Conservation (phyloP, 2,888 invertebrate genomes). For the Nymphalis c-album region DNA sequence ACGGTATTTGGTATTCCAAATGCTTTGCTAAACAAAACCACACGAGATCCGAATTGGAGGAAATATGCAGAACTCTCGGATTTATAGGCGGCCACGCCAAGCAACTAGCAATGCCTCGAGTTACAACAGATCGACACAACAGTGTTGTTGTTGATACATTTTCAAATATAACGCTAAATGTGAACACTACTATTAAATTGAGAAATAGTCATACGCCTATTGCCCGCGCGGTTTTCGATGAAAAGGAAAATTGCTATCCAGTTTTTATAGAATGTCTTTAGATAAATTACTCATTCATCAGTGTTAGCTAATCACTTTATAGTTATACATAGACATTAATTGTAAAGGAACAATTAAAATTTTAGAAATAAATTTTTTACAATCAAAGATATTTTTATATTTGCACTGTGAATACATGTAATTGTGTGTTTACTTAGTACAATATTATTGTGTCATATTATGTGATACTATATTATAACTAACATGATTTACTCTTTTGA, state of each 20-base stretch:
- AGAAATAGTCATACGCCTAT: slow-evolving; percentile 65
- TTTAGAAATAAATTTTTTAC: too few relatives aligned
- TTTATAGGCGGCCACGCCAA: slow-evolving; percentile 80
- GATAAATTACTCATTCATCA: slow-evolving; percentile 14
- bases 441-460: too few relatives aligned
- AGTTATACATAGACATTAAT: too few relatives aligned
- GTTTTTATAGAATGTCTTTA: slow-evolving; percentile 75
- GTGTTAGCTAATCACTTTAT: too few relatives aligned
- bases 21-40: slow-evolving; percentile 82
- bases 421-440: too few relatives aligned
- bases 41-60: slow-evolving; percentile 78
- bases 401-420: too few relatives aligned
- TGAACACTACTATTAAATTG: slow-evolving; percentile 63
- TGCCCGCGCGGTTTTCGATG: slow-evolving; percentile 57
- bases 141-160: slow-evolving; percentile 61
- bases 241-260: slow-evolving; percentile 63
- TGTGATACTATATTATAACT: too few relatives aligned
- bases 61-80: slow-evolving; percentile 83
- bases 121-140: slow-evolving; percentile 51
- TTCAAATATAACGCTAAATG: slow-evolving; percentile 64
- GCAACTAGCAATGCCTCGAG: slow-evolving; percentile 55
- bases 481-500: too few relatives aligned
- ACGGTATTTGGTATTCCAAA: slow-evolving; percentile 87
- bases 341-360: too few relatives aligned
- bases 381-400: too few relatives aligned